Evolutionary conservation across 2,888 invertebrate species (phyloP).

Genomic region (Melanotus villosus): DNA sequence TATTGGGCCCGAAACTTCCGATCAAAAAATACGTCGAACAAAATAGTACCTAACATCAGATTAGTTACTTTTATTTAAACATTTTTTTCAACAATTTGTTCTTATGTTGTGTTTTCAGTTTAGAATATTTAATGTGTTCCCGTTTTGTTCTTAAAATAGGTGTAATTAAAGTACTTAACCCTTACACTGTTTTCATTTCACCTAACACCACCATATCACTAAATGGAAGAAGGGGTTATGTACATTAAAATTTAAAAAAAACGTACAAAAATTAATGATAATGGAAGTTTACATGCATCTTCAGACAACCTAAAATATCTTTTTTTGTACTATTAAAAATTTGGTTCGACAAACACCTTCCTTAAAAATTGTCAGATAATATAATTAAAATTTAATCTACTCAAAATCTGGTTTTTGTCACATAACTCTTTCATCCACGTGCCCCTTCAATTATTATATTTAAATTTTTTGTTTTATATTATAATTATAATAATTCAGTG

Average conservation of each 20-base stretch:
- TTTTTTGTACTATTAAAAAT: too few relatives aligned
- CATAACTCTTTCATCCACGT: constrained; percentile 26
- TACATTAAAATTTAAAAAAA: constrained; percentile 18
- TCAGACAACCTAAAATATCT: too few relatives aligned
- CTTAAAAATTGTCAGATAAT: background rate
- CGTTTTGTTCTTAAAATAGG: background rate
- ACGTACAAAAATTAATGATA: constrained; percentile 1
- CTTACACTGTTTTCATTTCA: constrained; percentile 9
- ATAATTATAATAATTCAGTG: too few relatives aligned
- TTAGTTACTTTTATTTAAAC: too few relatives aligned
- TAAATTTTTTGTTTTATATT: too few relatives aligned
- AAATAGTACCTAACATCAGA: background rate
- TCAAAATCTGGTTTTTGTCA: constrained; percentile 8
- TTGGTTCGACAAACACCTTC: background rate
- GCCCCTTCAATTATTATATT: constrained; percentile 21
- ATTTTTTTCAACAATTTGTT: too few relatives aligned
- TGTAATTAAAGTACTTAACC: constrained; percentile 10
- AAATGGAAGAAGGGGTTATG: constrained; percentile 26
- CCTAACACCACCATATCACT: background rate
- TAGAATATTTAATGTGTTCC: too few relatives aligned
- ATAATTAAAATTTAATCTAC: constrained; percentile 9
- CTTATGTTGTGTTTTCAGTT: too few relatives aligned
- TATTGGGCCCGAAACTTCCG: constrained; percentile 4
- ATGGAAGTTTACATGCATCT: background rate
- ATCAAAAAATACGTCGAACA: constrained; percentile 22